Conservation (phyloP, 1,140 invertebrate species). For the Neodiprion fabricii region DNA sequence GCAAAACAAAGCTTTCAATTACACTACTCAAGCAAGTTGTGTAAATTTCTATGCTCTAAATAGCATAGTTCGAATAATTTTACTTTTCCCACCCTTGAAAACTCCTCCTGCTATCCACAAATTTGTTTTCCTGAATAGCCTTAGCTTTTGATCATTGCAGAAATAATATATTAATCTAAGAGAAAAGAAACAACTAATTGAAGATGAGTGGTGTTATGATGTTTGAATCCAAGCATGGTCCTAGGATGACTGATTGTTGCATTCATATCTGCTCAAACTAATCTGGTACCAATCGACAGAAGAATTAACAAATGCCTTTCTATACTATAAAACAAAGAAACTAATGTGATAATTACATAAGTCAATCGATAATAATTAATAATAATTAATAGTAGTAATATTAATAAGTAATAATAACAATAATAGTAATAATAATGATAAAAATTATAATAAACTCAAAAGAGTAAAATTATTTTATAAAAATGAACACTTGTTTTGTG, state of each 20-base stretch:
- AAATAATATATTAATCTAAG: background rate
- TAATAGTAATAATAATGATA: background rate
- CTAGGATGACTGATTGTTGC: background rate
- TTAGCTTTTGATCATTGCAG: background rate
- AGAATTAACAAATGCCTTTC: constrained; percentile 1
- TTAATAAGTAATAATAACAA: background rate
- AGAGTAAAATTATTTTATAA: too few relatives aligned
- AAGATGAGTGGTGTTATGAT: constrained; percentile 2
- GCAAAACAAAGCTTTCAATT: too few relatives aligned
- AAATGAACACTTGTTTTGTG: too few relatives aligned
- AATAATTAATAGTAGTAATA: background rate
- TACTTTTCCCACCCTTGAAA: too few relatives aligned
- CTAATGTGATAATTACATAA: constrained; percentile 2
- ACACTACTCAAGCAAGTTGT: too few relatives aligned
- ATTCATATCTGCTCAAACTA: background rate
- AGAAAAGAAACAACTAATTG: background rate
- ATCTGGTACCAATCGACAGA: constrained; percentile 2
- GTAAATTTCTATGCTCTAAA: too few relatives aligned
- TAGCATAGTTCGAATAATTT: too few relatives aligned
- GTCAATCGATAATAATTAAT: constrained; percentile 1
- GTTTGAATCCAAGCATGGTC: background rate
- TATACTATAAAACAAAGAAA: constrained; percentile 6
- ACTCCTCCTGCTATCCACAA: background rate
- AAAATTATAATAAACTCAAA: too few relatives aligned
- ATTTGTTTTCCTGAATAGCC: background rate